These are phyloP conservation scores for Pipra filicauda DNA, from an alignment of 2,113 vertebrate species.

Conservation along the genomic window DNA sequence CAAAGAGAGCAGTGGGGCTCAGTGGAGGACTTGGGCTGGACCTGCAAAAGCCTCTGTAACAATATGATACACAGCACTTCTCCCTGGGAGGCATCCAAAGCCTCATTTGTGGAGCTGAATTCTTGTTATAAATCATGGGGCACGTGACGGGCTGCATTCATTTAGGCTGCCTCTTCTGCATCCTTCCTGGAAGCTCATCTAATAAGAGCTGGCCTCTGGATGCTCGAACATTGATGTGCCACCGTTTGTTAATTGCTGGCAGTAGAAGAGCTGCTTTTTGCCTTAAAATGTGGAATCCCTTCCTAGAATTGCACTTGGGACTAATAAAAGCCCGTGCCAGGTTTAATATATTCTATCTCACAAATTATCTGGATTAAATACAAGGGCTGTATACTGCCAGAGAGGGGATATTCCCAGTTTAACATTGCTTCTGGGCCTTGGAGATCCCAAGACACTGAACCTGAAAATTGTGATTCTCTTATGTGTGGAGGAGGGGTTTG, in stretches of 20 bases:
- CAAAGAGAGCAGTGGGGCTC: constrained; percentile 21
- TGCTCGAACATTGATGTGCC: constrained; percentile 7
- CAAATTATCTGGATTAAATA: constrained; percentile 55
- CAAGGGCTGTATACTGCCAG: constrained; percentile 5
- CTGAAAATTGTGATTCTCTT: not conserved
- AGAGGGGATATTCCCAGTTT: constrained; percentile 30
- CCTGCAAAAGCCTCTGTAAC: not conserved
- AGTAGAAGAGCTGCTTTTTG: not conserved
- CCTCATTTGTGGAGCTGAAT: constrained; percentile 3
- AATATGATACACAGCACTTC: constrained; percentile 2
- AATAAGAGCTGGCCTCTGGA: not conserved
- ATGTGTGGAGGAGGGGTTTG: constrained; percentile 4
- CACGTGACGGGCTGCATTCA: not conserved
- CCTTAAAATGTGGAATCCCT: constrained; percentile 43
- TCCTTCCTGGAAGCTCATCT: constrained; percentile 52
- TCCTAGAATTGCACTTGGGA: constrained; percentile 42
- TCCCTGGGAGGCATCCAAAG: constrained; percentile 18
- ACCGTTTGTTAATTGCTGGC: constrained; percentile 41
- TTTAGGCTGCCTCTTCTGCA: not conserved
- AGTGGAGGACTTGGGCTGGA: not conserved
- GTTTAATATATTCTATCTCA: constrained; percentile 54
- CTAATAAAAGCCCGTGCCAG: constrained; percentile 34
- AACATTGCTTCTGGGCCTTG: constrained; percentile 16
- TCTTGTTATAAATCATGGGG: constrained; percentile 13
- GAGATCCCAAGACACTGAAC: constrained; percentile 31